These are phyloP conservation scores for Drosophila parthenogenetica DNA, from an alignment of 2,888 invertebrate species.

Conservation along the genomic window DNA sequence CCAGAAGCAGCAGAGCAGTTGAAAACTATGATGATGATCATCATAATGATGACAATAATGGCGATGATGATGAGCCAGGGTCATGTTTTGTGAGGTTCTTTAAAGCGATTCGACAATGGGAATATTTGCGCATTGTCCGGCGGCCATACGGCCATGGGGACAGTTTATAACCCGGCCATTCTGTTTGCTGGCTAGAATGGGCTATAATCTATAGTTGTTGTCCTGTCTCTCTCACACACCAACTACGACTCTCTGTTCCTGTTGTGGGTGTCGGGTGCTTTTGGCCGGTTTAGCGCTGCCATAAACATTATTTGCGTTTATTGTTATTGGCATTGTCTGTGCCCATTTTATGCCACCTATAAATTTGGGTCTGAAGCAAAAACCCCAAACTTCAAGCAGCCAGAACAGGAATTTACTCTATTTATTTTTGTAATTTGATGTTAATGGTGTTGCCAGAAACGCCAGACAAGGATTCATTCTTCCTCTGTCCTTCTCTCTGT, in stretches of 20 bases:
- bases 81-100: slow-evolving; percentile 36
- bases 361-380: slow-evolving; percentile 58
- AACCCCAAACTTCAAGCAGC: slow-evolving; percentile 7
- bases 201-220: slow-evolving; percentile 61
- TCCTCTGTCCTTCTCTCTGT: too few relatives aligned
- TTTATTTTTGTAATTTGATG: slow-evolving; percentile 75
- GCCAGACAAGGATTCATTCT: slow-evolving; percentile 6
- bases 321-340: slow-evolving; percentile 81
- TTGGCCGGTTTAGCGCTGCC: slow-evolving; percentile 67
- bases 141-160: slow-evolving; percentile 46
- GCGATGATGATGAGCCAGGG: slow-evolving; percentile 31
- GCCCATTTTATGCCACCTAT: slow-evolving; percentile 74
- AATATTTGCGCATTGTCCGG: slow-evolving; percentile 48
- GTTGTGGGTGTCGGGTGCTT: slow-evolving; percentile 28
- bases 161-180: slow-evolving; percentile 40
- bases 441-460: slow-evolving; percentile 59
- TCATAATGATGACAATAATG: not conserved
- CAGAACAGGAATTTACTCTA: slow-evolving; percentile 53
- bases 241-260: not conserved
- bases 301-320: slow-evolving; percentile 81
- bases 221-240: not conserved
- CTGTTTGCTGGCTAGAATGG: slow-evolving; percentile 52
- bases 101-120: slow-evolving; percentile 45
- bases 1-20: slow-evolving; percentile 13
- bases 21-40: slow-evolving; percentile 27